Conservation (phyloP, 2,797 vertebrate genomes). For the Chaetophractus vellerosus region DNA sequence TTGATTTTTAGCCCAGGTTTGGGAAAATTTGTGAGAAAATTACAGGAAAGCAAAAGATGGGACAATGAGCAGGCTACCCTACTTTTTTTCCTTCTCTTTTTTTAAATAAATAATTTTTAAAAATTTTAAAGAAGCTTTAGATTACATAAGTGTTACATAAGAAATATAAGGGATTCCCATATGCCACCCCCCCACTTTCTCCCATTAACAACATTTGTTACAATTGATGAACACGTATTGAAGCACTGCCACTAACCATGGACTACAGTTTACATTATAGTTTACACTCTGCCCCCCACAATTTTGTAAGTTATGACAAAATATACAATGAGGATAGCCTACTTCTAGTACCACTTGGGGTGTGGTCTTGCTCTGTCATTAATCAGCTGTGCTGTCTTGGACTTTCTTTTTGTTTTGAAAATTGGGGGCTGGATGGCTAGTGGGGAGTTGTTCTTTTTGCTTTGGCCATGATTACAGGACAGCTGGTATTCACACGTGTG, state of each 20-base stretch:
- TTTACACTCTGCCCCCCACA: too few species aligned
- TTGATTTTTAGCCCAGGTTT: not conserved
- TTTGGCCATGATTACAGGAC: not conserved
- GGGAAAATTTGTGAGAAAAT: not conserved
- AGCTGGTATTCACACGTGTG: constrained; percentile 19
- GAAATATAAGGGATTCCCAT: too few species aligned
- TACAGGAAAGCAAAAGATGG: not conserved
- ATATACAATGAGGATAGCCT: not conserved
- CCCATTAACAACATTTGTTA: too few species aligned
- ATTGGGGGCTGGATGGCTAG: not conserved
- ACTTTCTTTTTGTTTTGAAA: constrained; percentile 29
- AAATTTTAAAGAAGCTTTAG: too few species aligned
- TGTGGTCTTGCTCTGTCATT: not conserved
- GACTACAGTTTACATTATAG: too few species aligned
- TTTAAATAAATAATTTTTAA: too few species aligned
- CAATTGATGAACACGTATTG: too few species aligned
- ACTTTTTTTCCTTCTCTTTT: too few species aligned
- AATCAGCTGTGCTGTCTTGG: not conserved
- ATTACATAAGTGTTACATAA: too few species aligned
- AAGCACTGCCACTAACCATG: too few species aligned
- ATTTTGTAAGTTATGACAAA: too few species aligned
- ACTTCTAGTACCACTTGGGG: not conserved
- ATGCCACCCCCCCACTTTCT: too few species aligned
- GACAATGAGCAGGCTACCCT: not conserved
- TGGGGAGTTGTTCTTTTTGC: constrained; percentile 27